phyloP scores from a whole-genome alignment of 2,113 vertebrate genomes.

The Tetraodon nigroviridis region DNA sequence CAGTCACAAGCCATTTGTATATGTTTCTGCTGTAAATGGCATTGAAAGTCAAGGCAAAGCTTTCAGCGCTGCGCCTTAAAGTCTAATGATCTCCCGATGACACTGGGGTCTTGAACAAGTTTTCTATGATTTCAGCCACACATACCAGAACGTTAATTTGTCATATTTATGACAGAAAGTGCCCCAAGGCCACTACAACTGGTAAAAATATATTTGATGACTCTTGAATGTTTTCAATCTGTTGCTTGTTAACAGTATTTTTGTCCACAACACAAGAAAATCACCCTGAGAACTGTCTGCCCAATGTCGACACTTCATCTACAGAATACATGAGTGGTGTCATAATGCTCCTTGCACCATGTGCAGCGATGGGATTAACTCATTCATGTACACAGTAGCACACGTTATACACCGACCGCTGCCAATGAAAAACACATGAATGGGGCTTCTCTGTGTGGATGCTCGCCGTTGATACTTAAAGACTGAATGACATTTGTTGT shows the following conservation, averaged over 20 bases:
- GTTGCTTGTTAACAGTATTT: conserved; percentile 53
- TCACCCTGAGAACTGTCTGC: conserved; percentile 55
- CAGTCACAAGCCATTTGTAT: too few species aligned
- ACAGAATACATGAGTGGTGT: conserved; percentile 35
- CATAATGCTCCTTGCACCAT: conserved; percentile 37
- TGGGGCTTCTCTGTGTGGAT: conserved; percentile 28
- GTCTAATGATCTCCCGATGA: conserved; percentile 41
- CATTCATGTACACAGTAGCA: conserved; percentile 32
- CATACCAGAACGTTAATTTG: conserved; percentile 65
- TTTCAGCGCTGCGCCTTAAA: conserved; percentile 9
- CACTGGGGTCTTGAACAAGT: conserved; percentile 32
- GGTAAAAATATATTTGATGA: conserved; percentile 32
- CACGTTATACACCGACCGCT: conserved; percentile 10
- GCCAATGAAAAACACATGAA: conserved; percentile 49
- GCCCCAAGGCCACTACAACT: conserved; percentile 39
- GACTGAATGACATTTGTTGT: conserved; percentile 44
- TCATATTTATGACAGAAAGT: conserved; percentile 62
- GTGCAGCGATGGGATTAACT: conserved; percentile 50
- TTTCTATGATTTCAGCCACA: conserved; percentile 58
- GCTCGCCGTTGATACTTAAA: conserved; percentile 28
- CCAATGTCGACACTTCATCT: conserved; percentile 45
- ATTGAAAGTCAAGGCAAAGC: conserved; percentile 2
- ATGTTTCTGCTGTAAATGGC: neutral
- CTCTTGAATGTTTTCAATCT: conserved; percentile 52
- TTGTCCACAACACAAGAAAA: conserved; percentile 51